phyloP scores from a whole-genome alignment of 2,113 vertebrate genomes.

The Halichoerus grypus region DNA sequence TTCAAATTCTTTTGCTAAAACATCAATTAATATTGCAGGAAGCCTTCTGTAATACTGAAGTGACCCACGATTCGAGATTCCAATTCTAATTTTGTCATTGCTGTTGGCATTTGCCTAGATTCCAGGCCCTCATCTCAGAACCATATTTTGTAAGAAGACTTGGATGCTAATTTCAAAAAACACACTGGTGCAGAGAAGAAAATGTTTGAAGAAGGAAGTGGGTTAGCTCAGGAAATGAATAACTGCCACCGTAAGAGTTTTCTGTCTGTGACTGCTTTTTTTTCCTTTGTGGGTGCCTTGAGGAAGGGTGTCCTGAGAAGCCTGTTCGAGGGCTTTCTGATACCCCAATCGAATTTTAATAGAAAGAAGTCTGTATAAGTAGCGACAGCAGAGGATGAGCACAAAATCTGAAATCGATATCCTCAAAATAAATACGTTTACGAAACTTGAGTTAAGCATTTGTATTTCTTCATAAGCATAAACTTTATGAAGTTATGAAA shows the following conservation, averaged over 20 bases:
- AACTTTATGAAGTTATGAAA: background rate
- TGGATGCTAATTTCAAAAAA: slow-evolving; percentile 47
- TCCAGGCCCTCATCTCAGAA: background rate
- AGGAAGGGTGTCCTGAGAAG: slow-evolving; percentile 35
- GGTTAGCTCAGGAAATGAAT: slow-evolving; percentile 70
- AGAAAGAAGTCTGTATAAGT: background rate
- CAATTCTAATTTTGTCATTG: background rate
- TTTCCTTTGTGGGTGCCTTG: background rate
- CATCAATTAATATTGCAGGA: background rate
- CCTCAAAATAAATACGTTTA: background rate
- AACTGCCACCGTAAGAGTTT: background rate
- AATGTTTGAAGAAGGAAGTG: slow-evolving; percentile 73
- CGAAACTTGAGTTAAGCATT: background rate
- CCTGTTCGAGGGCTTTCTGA: background rate
- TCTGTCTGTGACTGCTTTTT: background rate
- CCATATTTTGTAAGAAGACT: slow-evolving; percentile 34
- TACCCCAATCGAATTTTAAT: background rate
- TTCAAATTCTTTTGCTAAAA: background rate
- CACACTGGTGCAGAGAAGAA: slow-evolving; percentile 55
- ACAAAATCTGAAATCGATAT: background rate
- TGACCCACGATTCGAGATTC: background rate
- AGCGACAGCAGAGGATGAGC: background rate
- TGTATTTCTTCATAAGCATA: slow-evolving; percentile 33
- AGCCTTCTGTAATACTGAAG: background rate
- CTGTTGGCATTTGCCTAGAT: background rate